Percentiles rank a stretch among this genome's conserved stretches.
These are phyloP conservation scores for Cygnus olor DNA, from an alignment of 2,797 vertebrate species.

Conservation along the genomic window DNA sequence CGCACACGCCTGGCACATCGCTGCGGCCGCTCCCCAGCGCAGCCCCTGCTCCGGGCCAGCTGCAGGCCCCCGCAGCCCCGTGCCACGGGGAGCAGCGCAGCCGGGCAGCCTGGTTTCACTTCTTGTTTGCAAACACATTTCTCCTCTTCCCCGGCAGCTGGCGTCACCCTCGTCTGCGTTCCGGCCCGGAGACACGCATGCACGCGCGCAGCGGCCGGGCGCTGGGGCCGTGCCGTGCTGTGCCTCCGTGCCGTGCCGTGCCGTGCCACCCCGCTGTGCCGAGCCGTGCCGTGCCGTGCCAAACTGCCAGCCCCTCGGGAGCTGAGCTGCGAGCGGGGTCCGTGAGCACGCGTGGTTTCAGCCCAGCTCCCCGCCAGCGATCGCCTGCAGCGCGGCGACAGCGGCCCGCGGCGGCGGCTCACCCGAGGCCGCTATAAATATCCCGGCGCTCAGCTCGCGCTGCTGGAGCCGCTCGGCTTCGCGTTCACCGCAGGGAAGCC, in stretches of 20 bases:
- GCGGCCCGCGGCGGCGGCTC: accelerated
- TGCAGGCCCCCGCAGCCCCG: neutral
- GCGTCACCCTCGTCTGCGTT: neutral
- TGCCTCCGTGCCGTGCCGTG: too few relatives aligned
- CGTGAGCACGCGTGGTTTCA: neutral
- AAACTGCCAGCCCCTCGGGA: neutral
- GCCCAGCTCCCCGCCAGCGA: neutral
- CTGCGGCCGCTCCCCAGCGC: neutral
- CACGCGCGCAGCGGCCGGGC: accelerated
- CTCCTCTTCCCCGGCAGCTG: neutral
- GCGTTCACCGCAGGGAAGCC: neutral
- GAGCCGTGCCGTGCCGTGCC: too few relatives aligned
- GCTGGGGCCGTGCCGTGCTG: too few relatives aligned
- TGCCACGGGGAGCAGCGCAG: neutral
- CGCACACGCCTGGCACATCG: accelerated
- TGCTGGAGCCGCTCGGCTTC: neutral
- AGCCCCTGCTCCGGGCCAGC: neutral
- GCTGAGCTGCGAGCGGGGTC: accelerated
- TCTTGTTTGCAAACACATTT: neutral
- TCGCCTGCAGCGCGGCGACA: accelerated
- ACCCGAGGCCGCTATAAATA: neutral
- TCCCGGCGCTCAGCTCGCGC: neutral
- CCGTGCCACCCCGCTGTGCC: too few relatives aligned
- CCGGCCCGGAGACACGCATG: neutral
- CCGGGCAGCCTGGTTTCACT: slow-evolving; percentile 21